Evolutionary conservation across 2,797 vertebrate genomes (phyloP).

Genomic region (Lepilemur ruficaudatus): DNA sequence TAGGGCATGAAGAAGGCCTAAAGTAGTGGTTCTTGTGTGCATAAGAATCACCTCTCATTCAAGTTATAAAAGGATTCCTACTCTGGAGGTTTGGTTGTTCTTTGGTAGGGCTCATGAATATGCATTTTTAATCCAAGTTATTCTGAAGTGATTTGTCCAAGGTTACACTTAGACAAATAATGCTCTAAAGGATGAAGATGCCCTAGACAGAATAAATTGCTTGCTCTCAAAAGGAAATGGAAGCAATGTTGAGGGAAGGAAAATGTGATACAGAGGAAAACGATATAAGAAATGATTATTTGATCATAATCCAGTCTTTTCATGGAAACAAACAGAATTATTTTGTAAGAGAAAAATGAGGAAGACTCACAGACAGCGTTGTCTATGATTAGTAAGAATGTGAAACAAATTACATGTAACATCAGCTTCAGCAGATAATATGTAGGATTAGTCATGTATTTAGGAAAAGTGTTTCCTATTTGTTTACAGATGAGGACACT

Average conservation of each 20-base stretch:
- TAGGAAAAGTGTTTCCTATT: neutral
- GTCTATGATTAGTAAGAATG: neutral
- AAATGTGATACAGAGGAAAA: neutral
- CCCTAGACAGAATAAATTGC: neutral
- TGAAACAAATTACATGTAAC: neutral
- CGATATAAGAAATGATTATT: neutral
- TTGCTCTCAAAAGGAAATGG: neutral
- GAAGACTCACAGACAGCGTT: neutral
- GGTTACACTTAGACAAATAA: neutral
- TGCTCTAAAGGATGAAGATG: neutral
- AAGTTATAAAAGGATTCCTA: neutral
- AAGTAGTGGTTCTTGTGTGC: neutral
- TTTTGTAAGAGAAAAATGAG: neutral
- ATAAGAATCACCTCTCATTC: neutral
- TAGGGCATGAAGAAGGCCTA: accelerated
- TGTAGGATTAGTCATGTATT: neutral
- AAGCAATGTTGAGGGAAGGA: neutral
- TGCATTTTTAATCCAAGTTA: neutral
- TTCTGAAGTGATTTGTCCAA: neutral
- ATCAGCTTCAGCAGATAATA: neutral
- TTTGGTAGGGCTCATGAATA: neutral
- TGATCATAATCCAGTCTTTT: neutral
- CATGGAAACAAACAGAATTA: neutral
- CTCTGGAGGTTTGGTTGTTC: neutral
- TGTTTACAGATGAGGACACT: neutral